Percentiles rank a stretch among this genome's conserved stretches.
Conservation (phyloP, 2,113 vertebrate genomes). For the Ceyx margarethae region DNA sequence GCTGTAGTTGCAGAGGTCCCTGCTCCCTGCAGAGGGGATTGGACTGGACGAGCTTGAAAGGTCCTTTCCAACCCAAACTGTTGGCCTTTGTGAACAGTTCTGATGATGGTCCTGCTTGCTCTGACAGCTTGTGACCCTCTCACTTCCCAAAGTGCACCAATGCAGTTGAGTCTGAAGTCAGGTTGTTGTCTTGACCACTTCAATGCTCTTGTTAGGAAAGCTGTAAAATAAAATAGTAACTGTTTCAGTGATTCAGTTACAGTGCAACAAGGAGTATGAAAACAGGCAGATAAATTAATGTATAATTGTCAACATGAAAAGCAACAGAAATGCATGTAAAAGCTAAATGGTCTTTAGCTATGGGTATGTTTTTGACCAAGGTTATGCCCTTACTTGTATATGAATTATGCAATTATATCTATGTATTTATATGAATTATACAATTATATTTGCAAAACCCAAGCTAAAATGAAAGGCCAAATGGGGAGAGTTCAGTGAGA, state of each 20-base stretch:
- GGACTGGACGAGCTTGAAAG: not conserved
- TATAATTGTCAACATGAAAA: not conserved
- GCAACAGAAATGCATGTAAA: not conserved
- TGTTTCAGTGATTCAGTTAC: not conserved
- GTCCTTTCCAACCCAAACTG: not conserved
- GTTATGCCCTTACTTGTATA: not conserved
- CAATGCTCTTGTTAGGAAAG: not conserved
- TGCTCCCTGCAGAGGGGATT: too few relatives aligned
- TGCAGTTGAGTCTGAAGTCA: not conserved
- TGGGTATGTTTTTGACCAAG: not conserved
- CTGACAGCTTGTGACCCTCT: not conserved
- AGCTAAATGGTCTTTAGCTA: not conserved
- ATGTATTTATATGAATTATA: too few relatives aligned
- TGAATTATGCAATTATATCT: not conserved
- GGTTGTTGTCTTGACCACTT: too few relatives aligned
- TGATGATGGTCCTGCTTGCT: not conserved
- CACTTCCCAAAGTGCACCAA: not conserved
- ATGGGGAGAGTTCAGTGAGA: not conserved
- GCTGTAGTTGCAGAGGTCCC: not conserved
- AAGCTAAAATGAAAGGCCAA: not conserved
- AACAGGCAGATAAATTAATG: not conserved
- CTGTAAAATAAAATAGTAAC: not conserved
- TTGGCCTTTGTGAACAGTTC: not conserved
- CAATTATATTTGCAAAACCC: not conserved
- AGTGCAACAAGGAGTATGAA: not conserved